Evolutionary conservation across 1,140 invertebrate species (phyloP).

Genomic region (Calliphora vicina): DNA sequence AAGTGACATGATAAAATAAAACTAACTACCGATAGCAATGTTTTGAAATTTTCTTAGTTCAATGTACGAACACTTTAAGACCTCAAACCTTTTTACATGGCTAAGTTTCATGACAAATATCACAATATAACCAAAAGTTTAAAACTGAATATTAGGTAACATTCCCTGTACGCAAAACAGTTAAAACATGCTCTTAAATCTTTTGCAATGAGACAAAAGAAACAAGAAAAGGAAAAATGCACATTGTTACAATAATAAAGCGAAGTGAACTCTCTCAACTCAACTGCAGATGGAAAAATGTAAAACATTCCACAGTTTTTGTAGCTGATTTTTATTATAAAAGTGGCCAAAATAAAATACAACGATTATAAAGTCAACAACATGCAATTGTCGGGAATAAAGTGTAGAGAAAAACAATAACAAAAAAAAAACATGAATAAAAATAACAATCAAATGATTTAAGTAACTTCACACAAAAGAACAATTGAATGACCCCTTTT

Average conservation of each 20-base stretch:
- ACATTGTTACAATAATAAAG: neutral
- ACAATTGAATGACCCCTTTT: neutral
- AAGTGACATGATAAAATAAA: too few relatives aligned
- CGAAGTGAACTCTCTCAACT: neutral
- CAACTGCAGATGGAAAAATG: neutral
- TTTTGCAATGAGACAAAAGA: neutral
- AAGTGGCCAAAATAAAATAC: neutral
- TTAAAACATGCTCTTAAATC: neutral
- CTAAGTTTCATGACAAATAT: too few relatives aligned
- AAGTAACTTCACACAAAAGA: slow-evolving; percentile 16
- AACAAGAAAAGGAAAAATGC: neutral
- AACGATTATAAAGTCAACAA: slow-evolving; percentile 20
- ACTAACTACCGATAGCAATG: too few relatives aligned
- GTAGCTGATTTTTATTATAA: neutral
- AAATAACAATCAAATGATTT: slow-evolving; percentile 28
- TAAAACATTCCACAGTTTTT: neutral
- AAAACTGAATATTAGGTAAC: neutral
- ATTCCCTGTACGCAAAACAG: neutral
- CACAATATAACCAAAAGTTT: too few relatives aligned
- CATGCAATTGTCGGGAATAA: slow-evolving; percentile 21
- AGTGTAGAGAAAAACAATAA: neutral
- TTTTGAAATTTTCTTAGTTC: too few relatives aligned
- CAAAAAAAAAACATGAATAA: neutral
- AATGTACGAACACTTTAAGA: too few relatives aligned
- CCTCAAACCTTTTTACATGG: too few relatives aligned